Evolutionary conservation across 1,140 invertebrate genomes (phyloP).

Genomic region (Orius insidiosus): DNA sequence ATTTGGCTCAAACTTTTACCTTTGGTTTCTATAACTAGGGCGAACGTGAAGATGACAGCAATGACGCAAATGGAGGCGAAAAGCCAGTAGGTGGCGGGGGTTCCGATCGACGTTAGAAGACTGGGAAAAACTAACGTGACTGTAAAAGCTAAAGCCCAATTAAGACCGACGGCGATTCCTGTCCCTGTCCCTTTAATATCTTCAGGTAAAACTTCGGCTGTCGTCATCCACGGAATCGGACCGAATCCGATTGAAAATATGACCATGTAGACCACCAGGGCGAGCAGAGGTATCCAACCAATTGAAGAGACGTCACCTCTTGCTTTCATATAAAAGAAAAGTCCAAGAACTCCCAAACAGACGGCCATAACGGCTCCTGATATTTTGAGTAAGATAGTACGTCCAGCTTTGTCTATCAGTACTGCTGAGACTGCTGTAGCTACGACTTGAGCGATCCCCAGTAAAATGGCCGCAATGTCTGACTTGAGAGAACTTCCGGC

Average conservation of each 20-base stretch:
- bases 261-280: slow-evolving; percentile 33
- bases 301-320: slow-evolving; percentile 25
- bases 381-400: slow-evolving; percentile 34
- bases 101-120: slow-evolving; percentile 40
- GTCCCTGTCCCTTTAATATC: slow-evolving; percentile 62
- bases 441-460: slow-evolving; percentile 27
- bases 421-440: slow-evolving; percentile 28
- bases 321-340: slow-evolving; percentile 20
- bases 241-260: slow-evolving; percentile 40
- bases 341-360: slow-evolving; percentile 24
- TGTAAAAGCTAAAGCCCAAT: slow-evolving; percentile 68
- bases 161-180: slow-evolving; percentile 53
- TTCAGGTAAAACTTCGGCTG: slow-evolving; percentile 55
- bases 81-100: slow-evolving; percentile 64
- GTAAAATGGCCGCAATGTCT: slow-evolving; percentile 16
- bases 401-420: slow-evolving; percentile 29
- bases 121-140: slow-evolving; percentile 59
- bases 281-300: slow-evolving; percentile 49
- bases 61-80: slow-evolving; percentile 56
- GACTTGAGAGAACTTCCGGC: slow-evolving; percentile 36
- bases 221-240: slow-evolving; percentile 69
- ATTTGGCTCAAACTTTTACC: slow-evolving; percentile 73
- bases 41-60: slow-evolving; percentile 52
- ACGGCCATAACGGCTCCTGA: slow-evolving; percentile 29
- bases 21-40: slow-evolving; percentile 79